Evolutionary conservation across 2,888 invertebrate species (phyloP).

Genomic region (Holacanthella duospinosa): DNA sequence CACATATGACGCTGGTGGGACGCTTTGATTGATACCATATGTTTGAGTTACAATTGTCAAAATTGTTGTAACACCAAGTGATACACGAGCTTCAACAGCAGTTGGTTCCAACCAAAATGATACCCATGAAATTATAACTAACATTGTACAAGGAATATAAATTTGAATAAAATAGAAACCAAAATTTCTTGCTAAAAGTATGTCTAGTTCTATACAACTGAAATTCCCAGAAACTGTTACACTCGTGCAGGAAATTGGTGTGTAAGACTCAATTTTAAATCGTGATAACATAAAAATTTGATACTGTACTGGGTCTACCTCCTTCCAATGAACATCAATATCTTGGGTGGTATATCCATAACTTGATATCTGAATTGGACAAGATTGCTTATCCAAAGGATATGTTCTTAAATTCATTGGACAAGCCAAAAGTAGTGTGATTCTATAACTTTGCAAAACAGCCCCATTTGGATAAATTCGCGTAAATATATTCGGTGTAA

Average conservation of each 20-base stretch:
- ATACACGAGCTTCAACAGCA: slow-evolving; percentile 54
- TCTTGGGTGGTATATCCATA: slow-evolving; percentile 10
- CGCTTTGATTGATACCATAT: background rate
- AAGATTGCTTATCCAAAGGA: background rate
- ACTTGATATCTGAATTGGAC: slow-evolving; percentile 7
- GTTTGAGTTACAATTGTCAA: background rate
- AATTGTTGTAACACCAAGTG: slow-evolving; percentile 44
- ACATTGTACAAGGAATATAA: slow-evolving; percentile 42
- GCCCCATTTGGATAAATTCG: background rate
- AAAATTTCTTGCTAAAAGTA: background rate
- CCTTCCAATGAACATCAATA: background rate
- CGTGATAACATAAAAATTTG: background rate
- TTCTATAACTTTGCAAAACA: background rate
- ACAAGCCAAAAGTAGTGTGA: slow-evolving; percentile 22
- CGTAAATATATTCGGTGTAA: background rate
- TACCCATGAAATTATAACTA: slow-evolving; percentile 55
- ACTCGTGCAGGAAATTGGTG: background rate
- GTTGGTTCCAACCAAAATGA: slow-evolving; percentile 57
- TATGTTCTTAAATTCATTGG: slow-evolving; percentile 6
- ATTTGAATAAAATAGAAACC: background rate
- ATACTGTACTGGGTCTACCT: background rate
- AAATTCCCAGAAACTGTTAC: background rate
- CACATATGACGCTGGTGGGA: background rate
- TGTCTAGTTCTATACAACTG: background rate
- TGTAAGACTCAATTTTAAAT: background rate